Evolutionary conservation across 2,797 vertebrate species (phyloP).

Genomic region (Peromyscus attwateri): DNA sequence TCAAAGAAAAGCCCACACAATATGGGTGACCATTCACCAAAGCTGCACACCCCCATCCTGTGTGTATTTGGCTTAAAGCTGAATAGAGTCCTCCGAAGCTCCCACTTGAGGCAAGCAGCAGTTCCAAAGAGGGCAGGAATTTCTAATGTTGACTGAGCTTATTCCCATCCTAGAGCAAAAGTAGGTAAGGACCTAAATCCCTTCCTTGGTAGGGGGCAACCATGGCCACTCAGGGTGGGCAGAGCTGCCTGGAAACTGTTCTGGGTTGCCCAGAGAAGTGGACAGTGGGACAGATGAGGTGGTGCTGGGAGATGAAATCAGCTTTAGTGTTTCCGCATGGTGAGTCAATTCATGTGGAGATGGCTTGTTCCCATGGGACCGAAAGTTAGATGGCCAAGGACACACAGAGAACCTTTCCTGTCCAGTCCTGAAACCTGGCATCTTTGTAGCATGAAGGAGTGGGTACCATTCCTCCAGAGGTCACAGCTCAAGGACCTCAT

Average conservation of each 20-base stretch:
- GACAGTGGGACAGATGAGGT: accelerated
- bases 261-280: not conserved
- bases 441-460: not conserved
- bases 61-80: not conserved
- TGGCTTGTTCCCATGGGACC: accelerated
- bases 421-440: not conserved
- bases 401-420: not conserved
- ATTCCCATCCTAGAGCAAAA: not conserved
- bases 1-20: not conserved
- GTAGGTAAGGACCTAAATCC: not conserved
- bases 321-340: accelerated
- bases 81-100: not conserved
- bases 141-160: not conserved
- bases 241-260: not conserved
- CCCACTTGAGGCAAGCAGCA: not conserved
- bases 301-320: accelerated
- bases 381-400: not conserved
- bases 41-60: not conserved
- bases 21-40: not conserved
- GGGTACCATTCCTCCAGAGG: not conserved
- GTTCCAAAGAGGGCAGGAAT: not conserved
- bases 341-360: accelerated
- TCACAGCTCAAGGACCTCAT: not conserved
- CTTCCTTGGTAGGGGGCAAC: not conserved
- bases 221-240: not conserved